These are phyloP conservation scores for Euclidia mi DNA, from an alignment of 2,888 invertebrate genomes.

Conservation along the genomic window DNA sequence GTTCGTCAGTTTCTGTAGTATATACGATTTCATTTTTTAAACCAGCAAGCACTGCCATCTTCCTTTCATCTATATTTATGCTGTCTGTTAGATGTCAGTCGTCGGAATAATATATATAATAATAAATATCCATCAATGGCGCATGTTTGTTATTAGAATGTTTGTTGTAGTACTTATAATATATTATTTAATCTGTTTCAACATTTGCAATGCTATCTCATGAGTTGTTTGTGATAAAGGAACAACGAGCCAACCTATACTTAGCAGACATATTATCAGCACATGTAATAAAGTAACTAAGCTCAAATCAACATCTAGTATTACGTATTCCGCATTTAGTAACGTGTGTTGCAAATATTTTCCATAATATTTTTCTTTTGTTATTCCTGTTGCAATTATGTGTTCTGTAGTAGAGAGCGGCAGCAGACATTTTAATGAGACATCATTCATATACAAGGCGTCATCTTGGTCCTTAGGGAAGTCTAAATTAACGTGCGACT, in stretches of 20 bases:
- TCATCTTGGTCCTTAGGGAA: conserved; percentile 31
- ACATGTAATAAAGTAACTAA: conserved; percentile 30
- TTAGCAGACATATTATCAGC: conserved; percentile 34
- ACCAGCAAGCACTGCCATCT: conserved; percentile 27
- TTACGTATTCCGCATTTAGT: conserved; percentile 14
- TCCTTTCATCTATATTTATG: conserved; percentile 22
- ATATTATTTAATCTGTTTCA: conserved; percentile 63
- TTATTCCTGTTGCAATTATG: conserved; percentile 22
- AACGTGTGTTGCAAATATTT: conserved; percentile 16
- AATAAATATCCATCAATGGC: conserved; percentile 37
- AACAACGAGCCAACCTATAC: conserved; percentile 31
- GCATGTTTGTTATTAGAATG: conserved; percentile 47
- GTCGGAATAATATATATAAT: conserved; percentile 46
- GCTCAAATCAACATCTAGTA: neutral
- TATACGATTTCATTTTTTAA: conserved; percentile 35
- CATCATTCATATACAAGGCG: conserved; percentile 37
- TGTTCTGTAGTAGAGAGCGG: conserved; percentile 17
- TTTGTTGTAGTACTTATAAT: conserved; percentile 53
- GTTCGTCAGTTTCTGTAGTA: conserved; percentile 37
- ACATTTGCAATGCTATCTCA: conserved; percentile 69
- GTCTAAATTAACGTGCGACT: conserved; percentile 39
- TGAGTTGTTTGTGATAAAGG: conserved; percentile 62
- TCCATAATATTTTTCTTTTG: conserved; percentile 27
- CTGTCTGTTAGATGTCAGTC: conserved; percentile 25
- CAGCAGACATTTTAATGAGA: conserved; percentile 51